phyloP scores from a whole-genome alignment of 2,113 vertebrate genomes.

The Syrmaticus mikado region DNA sequence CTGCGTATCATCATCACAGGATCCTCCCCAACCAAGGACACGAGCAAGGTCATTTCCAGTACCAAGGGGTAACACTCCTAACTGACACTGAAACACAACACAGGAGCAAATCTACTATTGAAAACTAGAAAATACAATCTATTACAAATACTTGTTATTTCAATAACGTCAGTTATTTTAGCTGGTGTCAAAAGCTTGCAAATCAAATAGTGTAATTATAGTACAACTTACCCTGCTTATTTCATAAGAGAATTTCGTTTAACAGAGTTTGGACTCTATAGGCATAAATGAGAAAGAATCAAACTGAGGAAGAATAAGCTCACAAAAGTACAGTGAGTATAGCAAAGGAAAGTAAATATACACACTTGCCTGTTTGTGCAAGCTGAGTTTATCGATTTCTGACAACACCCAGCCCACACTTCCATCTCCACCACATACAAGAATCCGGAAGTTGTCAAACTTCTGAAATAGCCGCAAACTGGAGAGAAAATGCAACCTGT shows the following conservation, averaged over 20 bases:
- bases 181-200: background rate
- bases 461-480: conserved; percentile 97
- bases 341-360: background rate
- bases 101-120: background rate
- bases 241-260: background rate
- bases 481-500: conserved; percentile 62
- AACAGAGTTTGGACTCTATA: background rate
- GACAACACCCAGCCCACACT: conserved; percentile 99
- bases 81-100: conserved; percentile 87
- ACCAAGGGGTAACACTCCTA: conserved; percentile 93
- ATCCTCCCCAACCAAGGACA: conserved; percentile 97
- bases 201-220: background rate
- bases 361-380: conserved; percentile 93
- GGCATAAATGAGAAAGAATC: background rate
- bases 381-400: conserved; percentile 96
- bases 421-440: conserved; percentile 97
- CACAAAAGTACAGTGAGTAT: background rate
- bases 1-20: conserved; percentile 95
- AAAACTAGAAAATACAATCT: background rate
- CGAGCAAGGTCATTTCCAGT: conserved; percentile 97
- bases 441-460: conserved; percentile 98
- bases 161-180: background rate
- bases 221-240: background rate
- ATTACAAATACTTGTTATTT: background rate
- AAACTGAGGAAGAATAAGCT: background rate